Percentiles rank a stretch among this genome's conserved stretches.
phyloP scores from a whole-genome alignment of 2,888 invertebrate genomes.

The Mamestra brassicae region DNA sequence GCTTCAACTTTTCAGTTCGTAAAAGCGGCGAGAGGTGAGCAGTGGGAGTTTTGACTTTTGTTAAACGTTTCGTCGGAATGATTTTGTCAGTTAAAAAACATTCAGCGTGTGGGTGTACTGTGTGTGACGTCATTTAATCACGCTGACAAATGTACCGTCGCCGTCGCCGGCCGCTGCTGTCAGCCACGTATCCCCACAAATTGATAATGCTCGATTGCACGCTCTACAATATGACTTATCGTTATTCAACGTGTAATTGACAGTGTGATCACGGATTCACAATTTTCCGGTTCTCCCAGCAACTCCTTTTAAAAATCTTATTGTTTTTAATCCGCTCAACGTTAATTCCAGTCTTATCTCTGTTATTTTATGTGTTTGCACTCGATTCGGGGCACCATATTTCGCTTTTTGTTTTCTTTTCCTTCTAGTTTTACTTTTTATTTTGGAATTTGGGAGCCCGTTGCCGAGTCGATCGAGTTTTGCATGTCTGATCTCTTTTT shows the following conservation, averaged over 20 bases:
- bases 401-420: conserved; percentile 24
- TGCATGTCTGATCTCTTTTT: conserved; percentile 41
- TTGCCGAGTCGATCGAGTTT: conserved; percentile 22
- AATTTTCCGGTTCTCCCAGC: conserved; percentile 17
- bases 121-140: conserved; percentile 80
- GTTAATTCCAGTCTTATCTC: conserved; percentile 51
- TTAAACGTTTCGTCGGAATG: conserved; percentile 43
- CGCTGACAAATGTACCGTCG: conserved; percentile 78
- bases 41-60: conserved; percentile 30
- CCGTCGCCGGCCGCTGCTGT: conserved; percentile 67
- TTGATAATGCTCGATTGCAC: conserved; percentile 78
- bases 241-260: conserved; percentile 71
- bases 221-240: conserved; percentile 71
- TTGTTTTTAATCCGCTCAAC: conserved; percentile 48
- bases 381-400: conserved; percentile 25
- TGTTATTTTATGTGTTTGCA: conserved; percentile 46
- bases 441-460: conserved; percentile 19
- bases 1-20: conserved; percentile 15
- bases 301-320: conserved; percentile 37
- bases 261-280: conserved; percentile 53
- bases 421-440: conserved; percentile 11
- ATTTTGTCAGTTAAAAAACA: conserved; percentile 63
- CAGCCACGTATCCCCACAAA: conserved; percentile 72
- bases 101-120: conserved; percentile 68
- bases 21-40: background rate